Base-by-base conservation (phyloP, 2,797 vertebrate genomes). In the Sebastes iracundus region DNA sequence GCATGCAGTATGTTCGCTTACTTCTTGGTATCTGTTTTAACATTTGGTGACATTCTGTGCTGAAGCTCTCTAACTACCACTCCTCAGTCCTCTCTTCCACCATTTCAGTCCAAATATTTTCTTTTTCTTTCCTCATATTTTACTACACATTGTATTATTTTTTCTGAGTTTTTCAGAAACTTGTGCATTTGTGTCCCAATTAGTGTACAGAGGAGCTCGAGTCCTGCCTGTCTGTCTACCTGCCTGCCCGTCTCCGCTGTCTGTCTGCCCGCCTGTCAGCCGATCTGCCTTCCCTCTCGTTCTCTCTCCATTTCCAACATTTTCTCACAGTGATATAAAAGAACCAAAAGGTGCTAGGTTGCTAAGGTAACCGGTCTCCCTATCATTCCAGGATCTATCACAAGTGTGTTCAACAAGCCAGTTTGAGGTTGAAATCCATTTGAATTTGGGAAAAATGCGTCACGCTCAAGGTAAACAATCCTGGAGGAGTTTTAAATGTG, bases 321-420 rank as follows among this genome's bases (percentile, higher is more conserved):
- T 89, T 89, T 87, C 84, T 90, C 59, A 61, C 84, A 70, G 46
- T 72, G 78, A 81, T 79, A 84, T 80, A 80, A 86, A 86, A 73
- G 55, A 80, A 79, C 64, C 74, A 69, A 89, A 83, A 86, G 84
- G 81, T 84, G 63, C 68, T 78, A 79, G 74, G 94, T 95, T 94
- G 91, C 92, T 92, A 92, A 82, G 92, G 93, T 89, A 93, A 94
- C 93, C 87, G 9, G 71, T 73, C 87, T 82, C 83, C 58, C 81
- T 56, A 79, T 88, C 72, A 76, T 80, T 87, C 79, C 76, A 42
- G 75, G 79, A 84, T 88, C 77, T 75, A 73, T 82, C 72, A 73
- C 53, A 28, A 80, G 49, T 79, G 76, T 85, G 72, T 86, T 92
- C 79, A 78, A 78, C 72, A 79, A 72, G 68, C 60, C 74, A 63